Conservation (phyloP, 1,140 invertebrate species). For the Monochamus saltuarius region DNA sequence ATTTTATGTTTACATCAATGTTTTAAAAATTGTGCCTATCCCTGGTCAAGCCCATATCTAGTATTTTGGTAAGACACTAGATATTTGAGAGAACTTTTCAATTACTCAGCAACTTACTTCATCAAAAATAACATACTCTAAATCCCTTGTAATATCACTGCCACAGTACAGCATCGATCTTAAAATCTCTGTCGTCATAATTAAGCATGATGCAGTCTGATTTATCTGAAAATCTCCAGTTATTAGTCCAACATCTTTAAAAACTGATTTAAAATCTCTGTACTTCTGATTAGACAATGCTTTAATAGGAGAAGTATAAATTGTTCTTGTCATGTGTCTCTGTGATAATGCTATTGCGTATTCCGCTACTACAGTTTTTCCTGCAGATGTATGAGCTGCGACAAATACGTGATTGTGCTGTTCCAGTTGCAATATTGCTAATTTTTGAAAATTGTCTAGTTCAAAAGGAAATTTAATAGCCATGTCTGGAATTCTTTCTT, state of each 20-base stretch:
- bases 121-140: conserved; percentile 99
- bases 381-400: conserved; percentile 97
- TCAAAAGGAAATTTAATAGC: conserved; percentile 90
- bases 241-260: conserved; percentile 91
- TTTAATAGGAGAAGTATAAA: conserved; percentile 99
- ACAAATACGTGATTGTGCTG: conserved; percentile 96
- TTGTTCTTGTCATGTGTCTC: conserved; percentile 90
- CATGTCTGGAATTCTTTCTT: conserved; percentile 79
- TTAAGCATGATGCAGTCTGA: conserved; percentile 88
- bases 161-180: conserved; percentile 96
- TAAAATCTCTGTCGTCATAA: conserved; percentile 99
- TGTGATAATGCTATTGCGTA: conserved; percentile 95
- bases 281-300: conserved; percentile 99
- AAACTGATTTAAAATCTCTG: conserved; percentile 91
- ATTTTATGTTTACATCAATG: no score
- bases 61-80: no score
- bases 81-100: no score
- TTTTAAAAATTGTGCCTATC: no score
- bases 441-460: conserved; percentile 95
- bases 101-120: conserved; percentile 57
- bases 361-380: conserved; percentile 97
- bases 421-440: conserved; percentile 92
- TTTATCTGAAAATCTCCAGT: conserved; percentile 98
- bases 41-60: no score
- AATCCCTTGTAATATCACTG: conserved; percentile 89